Evolutionary conservation across 23 tunicate species (phyloP).

Genomic region (Diplosoma virens): DNA sequence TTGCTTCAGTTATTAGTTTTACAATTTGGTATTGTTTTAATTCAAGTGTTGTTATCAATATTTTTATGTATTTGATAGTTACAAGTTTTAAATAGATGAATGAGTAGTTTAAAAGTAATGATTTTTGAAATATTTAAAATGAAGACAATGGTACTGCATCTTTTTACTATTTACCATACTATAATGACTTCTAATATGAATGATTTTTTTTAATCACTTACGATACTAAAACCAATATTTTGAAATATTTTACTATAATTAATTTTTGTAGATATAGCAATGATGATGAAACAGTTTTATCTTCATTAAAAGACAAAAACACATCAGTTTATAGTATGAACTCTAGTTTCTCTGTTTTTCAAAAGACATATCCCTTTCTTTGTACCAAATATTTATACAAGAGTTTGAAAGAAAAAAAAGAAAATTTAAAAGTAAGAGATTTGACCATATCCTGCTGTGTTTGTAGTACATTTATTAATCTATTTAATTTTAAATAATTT

Average conservation of each 20-base stretch:
- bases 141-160: no score
- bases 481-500: not conserved
- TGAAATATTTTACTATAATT: not conserved
- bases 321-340: conserved; percentile 6
- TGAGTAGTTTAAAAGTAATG: no score
- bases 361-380: conserved; percentile 51
- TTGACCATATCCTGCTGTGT: no score
- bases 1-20: no score
- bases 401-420: conserved; percentile 11
- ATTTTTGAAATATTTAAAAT: no score
- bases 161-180: no score
- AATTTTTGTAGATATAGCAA: conserved; percentile 26
- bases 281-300: not conserved
- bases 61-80: no score
- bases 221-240: not conserved
- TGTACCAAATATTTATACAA: conserved; percentile 23
- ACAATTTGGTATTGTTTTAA: no score
- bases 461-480: no score
- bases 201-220: not conserved
- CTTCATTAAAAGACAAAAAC: not conserved
- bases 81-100: no score
- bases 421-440: conserved; percentile 1
- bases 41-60: no score
- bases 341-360: conserved; percentile 14
- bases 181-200: no score